These are phyloP conservation scores for Sebastes taczanowskii DNA, from an alignment of 2,797 vertebrate genomes.

Conservation along the genomic window DNA sequence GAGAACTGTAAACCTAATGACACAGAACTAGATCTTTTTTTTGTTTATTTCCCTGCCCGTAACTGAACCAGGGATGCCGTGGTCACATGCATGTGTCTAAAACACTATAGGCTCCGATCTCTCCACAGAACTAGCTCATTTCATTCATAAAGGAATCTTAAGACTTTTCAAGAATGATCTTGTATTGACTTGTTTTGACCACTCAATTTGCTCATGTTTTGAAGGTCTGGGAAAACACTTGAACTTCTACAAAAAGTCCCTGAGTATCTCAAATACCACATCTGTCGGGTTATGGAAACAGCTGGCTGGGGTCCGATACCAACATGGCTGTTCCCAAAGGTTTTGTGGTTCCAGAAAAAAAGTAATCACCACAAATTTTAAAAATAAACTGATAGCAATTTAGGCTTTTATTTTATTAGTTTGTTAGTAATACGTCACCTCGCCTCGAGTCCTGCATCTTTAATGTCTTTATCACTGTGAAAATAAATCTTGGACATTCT, in stretches of 20 bases:
- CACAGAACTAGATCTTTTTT: not conserved
- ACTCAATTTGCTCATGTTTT: not conserved
- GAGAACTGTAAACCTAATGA: not conserved
- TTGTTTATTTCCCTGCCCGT: too few relatives aligned
- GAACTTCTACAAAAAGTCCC: not conserved
- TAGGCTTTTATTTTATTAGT: not conserved
- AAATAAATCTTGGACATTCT: not conserved
- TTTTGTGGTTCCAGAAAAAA: too few relatives aligned
- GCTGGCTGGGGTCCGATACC: not conserved
- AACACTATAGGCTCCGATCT: not conserved
- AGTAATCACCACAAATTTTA: too few relatives aligned
- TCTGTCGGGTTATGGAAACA: not conserved
- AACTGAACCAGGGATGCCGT: too few relatives aligned
- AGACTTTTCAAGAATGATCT: not conserved
- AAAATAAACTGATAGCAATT: too few relatives aligned
- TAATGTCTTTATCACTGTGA: not conserved
- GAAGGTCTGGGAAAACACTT: not conserved
- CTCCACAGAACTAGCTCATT: not conserved
- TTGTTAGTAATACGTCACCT: not conserved
- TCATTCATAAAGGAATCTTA: not conserved
- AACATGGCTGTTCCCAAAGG: not conserved
- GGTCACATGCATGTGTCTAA: too few relatives aligned
- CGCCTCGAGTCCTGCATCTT: not conserved
- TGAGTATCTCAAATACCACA: not conserved
- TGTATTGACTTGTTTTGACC: not conserved